Percentiles rank a stretch among this genome's conserved stretches.
phyloP scores from a whole-genome alignment of 2,113 vertebrate species.

The Spizaetus ornatus region DNA sequence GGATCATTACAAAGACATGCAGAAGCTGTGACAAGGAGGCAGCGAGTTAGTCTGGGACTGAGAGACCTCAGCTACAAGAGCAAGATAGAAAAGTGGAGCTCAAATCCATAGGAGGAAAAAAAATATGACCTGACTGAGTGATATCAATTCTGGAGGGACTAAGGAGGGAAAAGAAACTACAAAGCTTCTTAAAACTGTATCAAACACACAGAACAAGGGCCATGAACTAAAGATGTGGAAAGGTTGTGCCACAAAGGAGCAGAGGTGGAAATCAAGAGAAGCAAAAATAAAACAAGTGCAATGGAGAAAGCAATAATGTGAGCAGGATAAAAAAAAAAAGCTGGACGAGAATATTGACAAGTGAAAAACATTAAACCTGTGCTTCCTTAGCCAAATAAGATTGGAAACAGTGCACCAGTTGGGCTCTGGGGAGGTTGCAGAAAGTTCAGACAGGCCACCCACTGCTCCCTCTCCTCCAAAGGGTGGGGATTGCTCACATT shows the following conservation, averaged over 20 bases:
- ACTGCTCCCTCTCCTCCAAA: not conserved
- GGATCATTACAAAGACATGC: not conserved
- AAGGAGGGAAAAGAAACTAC: not conserved
- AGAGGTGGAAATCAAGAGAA: slow-evolving; percentile 7
- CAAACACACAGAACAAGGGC: slow-evolving; percentile 9
- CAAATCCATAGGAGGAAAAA: not conserved
- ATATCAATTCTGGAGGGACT: slow-evolving; percentile 8
- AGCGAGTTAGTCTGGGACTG: not conserved
- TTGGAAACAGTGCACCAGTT: not conserved
- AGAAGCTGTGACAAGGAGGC: not conserved
- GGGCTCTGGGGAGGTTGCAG: not conserved
- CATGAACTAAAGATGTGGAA: slow-evolving; percentile 18
- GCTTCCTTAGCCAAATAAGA: not conserved
- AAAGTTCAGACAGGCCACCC: not conserved
- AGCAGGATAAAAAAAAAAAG: not conserved
- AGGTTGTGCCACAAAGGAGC: slow-evolving; percentile 21
- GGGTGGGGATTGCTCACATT: not conserved
- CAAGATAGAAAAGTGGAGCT: not conserved
- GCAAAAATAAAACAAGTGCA: not conserved
- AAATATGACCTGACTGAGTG: not conserved
- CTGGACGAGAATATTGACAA: not conserved
- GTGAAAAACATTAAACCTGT: not conserved
- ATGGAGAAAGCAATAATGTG: not conserved
- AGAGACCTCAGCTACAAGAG: not conserved
- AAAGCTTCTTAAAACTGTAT: slow-evolving; percentile 23